Conservation (phyloP, 92 coral and sea anemone genomes). For the Montipora capitata region DNA sequence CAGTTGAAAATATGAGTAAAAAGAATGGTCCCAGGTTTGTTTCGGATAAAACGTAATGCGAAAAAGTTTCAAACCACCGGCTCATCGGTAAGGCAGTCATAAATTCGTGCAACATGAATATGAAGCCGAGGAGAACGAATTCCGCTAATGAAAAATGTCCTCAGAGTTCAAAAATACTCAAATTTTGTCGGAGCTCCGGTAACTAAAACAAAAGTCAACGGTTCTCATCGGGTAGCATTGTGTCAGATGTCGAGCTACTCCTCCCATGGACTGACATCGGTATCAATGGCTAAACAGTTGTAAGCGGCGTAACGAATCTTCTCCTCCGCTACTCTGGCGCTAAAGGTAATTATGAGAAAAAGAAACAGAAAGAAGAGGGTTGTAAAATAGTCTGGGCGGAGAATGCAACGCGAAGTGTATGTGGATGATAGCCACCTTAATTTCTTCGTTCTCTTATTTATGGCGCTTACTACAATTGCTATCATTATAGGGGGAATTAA, state of each 20-base stretch:
- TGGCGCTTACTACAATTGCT: too few relatives aligned
- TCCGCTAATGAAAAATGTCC: not conserved
- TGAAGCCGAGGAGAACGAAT: not conserved
- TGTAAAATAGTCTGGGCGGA: not conserved
- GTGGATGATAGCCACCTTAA: too few relatives aligned
- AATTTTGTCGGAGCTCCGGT: not conserved
- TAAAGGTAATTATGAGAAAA: slow-evolving; percentile 28
- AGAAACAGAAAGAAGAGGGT: not conserved
- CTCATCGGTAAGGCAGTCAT: too few relatives aligned
- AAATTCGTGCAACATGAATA: not conserved
- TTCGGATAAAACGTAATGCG: not conserved
- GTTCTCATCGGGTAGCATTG: not conserved
- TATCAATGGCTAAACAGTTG: slow-evolving; percentile 98
- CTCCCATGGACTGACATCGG: slow-evolving; percentile 99
- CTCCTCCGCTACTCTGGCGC: slow-evolving; percentile 97
- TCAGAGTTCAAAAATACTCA: not conserved
- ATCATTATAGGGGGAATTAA: too few relatives aligned
- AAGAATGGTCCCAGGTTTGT: too few relatives aligned
- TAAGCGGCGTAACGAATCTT: slow-evolving; percentile 98
- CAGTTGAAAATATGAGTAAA: too few relatives aligned
- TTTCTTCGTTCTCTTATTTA: too few relatives aligned
- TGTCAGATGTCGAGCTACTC: slow-evolving; percentile 61
- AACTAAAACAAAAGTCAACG: not conserved
- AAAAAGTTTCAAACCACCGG: not conserved
- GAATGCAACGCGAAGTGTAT: not conserved